Evolutionary conservation across 2,113 vertebrate genomes (phyloP), one percentile per base, ranked within the genome.

Genomic region (Heloderma charlesbogerti): DNA sequence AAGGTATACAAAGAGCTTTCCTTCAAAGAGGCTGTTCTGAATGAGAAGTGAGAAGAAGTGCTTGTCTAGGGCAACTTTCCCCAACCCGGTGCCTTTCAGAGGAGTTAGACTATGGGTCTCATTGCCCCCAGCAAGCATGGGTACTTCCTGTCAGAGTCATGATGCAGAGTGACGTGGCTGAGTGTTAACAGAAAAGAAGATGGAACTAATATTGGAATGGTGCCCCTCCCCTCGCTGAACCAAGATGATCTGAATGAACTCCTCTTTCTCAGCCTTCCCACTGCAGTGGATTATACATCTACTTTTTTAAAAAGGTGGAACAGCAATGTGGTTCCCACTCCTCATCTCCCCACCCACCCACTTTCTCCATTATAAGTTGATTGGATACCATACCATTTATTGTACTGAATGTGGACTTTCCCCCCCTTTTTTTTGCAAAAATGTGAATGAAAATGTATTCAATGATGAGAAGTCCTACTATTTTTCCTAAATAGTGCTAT

Each of bases 1-100:
- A 89, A 94, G 37, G 54, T 94, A 51, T 22, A 80, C 48, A 6
- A 22, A 86, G 90, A 91, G 89, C 31, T 66, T 31, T 79, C 9
- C 12, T 86, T 10, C 88, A 54, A 16, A 91, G 91, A 71, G 90
- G 18, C 37, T 89, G 22, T 0, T 92, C 92, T 92, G 83, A 43
- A 84, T 86, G 40, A 77, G 87, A 0, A 1, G 79, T 45, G 2
- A 84, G 7, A 4, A 29, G 63, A 83, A 84, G n/a, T 78, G 25
- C 79, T 34, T 20, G 22, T 37, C 4, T 7, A 66, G 25, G 27
- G 8, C 13, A 40, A 29, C 31, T 34, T 27, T 72, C 10, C 13
- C 34, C 71, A 72, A n/a, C 12, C 31, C n/a, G 34, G 34, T 72
- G 31, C 31, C 67, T 13, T 34, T 34, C 71, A 72, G 71, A n/a